These are phyloP conservation scores for Bembecia ichneumoniformis DNA, from an alignment of 2,888 invertebrate genomes.

Conservation along the genomic window DNA sequence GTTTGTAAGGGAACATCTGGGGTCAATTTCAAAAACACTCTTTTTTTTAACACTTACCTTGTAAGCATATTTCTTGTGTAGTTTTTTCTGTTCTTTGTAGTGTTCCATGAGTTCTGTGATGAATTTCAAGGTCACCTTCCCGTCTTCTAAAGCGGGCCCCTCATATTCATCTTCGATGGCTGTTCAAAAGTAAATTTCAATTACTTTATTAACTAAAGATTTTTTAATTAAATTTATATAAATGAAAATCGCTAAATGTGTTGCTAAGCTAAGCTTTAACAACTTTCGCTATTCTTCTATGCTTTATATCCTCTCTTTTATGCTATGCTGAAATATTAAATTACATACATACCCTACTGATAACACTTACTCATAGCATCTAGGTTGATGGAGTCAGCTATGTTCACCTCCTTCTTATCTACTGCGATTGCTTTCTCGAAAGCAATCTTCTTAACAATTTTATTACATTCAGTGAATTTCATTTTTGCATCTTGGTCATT, in stretches of 20 bases:
- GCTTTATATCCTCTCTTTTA: too few species aligned
- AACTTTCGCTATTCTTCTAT: too few species aligned
- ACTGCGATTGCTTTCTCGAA: conserved; percentile 98
- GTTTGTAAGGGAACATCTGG: too few species aligned
- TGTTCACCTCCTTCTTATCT: conserved; percentile 87
- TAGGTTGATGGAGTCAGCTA: conserved; percentile 90
- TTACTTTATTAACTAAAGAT: conserved; percentile 5
- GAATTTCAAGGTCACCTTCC: conserved; percentile 90
- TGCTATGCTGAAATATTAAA: too few species aligned
- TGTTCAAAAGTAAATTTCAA: conserved; percentile 41
- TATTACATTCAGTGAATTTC: conserved; percentile 94
- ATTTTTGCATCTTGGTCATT: conserved; percentile 94
- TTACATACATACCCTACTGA: neutral
- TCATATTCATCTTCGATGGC: conserved; percentile 95
- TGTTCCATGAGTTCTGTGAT: conserved; percentile 90
- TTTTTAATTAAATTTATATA: conserved; percentile 6
- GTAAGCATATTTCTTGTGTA: conserved; percentile 97
- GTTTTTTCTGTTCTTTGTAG: conserved; percentile 91
- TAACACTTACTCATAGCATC: conserved; percentile 87
- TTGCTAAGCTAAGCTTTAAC: too few species aligned
- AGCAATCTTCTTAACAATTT: conserved; percentile 94
- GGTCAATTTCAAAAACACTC: too few species aligned
- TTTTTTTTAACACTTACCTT: conserved; percentile 74
- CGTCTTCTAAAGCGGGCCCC: conserved; percentile 91
- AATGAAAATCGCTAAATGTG: too few species aligned